phyloP scores from a whole-genome alignment of 2,113 vertebrate genomes.

The Orthochromis indermauri region DNA sequence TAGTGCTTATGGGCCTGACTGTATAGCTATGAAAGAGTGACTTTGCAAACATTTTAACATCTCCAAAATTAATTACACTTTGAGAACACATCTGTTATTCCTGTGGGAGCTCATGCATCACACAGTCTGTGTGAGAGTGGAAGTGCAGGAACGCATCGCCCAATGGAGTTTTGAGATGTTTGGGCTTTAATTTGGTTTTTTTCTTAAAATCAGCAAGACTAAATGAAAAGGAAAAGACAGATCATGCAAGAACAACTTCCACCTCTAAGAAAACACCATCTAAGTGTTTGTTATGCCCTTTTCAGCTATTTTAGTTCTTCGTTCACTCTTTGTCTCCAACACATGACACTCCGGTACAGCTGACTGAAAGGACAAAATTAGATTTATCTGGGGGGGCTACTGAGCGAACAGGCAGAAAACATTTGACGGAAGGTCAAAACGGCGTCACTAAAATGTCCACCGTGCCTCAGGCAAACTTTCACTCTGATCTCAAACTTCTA shows the following conservation, averaged over 20 bases:
- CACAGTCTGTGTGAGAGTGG: neutral
- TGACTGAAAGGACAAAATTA: constrained; percentile 33
- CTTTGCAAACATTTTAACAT: neutral
- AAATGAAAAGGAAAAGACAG: neutral
- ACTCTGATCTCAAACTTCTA: constrained; percentile 17
- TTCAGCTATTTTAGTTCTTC: neutral
- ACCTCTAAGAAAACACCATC: neutral
- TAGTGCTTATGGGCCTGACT: neutral
- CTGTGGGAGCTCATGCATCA: neutral
- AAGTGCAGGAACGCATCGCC: neutral
- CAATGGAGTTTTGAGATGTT: neutral
- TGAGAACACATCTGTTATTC: neutral
- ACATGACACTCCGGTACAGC: constrained; percentile 21
- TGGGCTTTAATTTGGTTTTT: neutral
- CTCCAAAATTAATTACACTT: neutral
- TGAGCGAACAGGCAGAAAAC: neutral
- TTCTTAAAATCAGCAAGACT: neutral
- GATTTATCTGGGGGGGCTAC: constrained; percentile 35
- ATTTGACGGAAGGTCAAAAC: constrained; percentile 36
- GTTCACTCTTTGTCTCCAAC: neutral
- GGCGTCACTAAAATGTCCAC: neutral
- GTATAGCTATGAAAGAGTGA: neutral
- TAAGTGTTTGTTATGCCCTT: neutral
- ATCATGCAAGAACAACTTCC: neutral
- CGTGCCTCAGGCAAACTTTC: constrained; percentile 8